A percentile compares a stretch with the other conserved stretches of the same genome.
Conservation (phyloP, 2,797 vertebrate genomes). For the Mormyrus proboscirostris region DNA sequence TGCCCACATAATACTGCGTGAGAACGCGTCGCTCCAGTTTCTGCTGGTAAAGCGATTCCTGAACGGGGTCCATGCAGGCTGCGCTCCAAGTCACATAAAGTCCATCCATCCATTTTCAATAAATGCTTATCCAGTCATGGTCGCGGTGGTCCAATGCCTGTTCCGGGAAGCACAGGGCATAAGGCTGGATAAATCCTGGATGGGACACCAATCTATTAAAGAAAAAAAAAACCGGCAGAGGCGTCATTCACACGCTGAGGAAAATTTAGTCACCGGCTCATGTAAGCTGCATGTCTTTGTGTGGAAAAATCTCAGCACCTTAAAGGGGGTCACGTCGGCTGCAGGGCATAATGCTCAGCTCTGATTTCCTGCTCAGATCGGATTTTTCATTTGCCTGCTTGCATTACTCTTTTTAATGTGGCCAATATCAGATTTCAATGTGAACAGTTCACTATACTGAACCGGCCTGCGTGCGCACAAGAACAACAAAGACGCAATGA, state of each 20-base stretch:
- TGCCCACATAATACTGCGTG: neutral
- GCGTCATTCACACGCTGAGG: neutral
- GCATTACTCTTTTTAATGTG: too few relatives aligned
- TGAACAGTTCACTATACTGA: too few relatives aligned
- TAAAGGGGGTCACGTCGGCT: neutral
- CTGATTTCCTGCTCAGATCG: too few relatives aligned
- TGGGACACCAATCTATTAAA: neutral
- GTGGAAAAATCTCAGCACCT: neutral
- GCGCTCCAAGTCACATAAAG: neutral
- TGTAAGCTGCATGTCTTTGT: neutral
- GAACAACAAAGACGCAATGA: too few relatives aligned
- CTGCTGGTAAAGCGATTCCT: neutral
- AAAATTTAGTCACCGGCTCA: neutral
- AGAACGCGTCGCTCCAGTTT: neutral
- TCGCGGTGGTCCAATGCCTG: neutral
- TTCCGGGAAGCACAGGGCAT: slow-evolving; percentile 1
- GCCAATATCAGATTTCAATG: too few relatives aligned
- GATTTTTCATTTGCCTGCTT: too few relatives aligned
- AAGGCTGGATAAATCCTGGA: neutral
- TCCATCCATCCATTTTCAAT: slow-evolving; percentile 6
- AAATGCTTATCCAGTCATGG: neutral
- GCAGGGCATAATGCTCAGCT: too few relatives aligned
- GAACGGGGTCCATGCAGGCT: slow-evolving; percentile 1
- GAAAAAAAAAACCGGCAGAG: neutral
- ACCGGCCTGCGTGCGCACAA: too few relatives aligned